Evolutionary conservation across 1,140 invertebrate genomes (phyloP).

Genomic region (Thrips palmi): DNA sequence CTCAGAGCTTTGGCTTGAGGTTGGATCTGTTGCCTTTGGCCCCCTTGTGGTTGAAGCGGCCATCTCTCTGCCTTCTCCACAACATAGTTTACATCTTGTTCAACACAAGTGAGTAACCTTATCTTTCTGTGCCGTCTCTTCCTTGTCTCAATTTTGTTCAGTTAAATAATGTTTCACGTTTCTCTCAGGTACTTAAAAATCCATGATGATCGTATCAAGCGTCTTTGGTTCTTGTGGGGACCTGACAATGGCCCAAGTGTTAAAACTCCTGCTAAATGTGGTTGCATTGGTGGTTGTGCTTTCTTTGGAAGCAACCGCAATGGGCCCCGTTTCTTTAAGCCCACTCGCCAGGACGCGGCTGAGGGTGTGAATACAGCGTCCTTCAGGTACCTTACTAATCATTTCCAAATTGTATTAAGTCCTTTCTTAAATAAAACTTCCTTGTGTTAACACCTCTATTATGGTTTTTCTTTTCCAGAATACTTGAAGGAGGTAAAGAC

Average conservation of each 20-base stretch:
- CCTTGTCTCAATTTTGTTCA: no score
- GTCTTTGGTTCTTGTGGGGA: conserved; percentile 90
- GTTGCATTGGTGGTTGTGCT: conserved; percentile 82
- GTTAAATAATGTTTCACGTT: no score
- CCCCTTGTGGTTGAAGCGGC: conserved; percentile 87
- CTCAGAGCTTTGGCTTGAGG: conserved; percentile 76
- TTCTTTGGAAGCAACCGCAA: conserved; percentile 88
- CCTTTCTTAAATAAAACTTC: not conserved
- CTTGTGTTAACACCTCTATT: conserved; percentile 9
- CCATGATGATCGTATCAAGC: conserved; percentile 74
- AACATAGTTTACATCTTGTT: conserved; percentile 53
- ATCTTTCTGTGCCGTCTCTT: no score
- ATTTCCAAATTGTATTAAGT: not conserved
- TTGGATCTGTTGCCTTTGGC: conserved; percentile 74
- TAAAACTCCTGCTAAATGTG: conserved; percentile 57
- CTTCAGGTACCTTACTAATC: conserved; percentile 28
- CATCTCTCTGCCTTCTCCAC: conserved; percentile 52
- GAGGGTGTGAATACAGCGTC: conserved; percentile 68
- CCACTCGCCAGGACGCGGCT: conserved; percentile 52
- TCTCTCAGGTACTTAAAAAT: conserved; percentile 51
- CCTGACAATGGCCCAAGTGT: conserved; percentile 31
- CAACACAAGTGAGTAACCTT: conserved; percentile 41
- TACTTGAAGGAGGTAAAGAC: conserved; percentile 43
- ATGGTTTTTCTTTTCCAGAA: conserved; percentile 25
- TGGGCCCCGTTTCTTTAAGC: conserved; percentile 73